Conservation (phyloP, 2,888 invertebrate genomes). For the Biston stratarius region DNA sequence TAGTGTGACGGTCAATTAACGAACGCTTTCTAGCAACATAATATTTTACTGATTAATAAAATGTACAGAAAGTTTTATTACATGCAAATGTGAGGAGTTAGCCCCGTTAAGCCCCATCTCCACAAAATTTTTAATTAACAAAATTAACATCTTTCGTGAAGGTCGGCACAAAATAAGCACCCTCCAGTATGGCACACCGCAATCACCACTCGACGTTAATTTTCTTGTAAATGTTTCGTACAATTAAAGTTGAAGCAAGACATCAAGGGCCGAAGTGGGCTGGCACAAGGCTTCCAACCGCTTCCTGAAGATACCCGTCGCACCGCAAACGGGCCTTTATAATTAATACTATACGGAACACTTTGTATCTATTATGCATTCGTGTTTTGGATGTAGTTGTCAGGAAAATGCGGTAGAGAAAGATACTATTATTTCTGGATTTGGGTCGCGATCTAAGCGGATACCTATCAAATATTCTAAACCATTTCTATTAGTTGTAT, state of each 20-base stretch:
- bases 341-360: slow-evolving; percentile 47
- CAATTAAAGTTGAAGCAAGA: slow-evolving; percentile 38
- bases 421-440: slow-evolving; percentile 12
- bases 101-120: not conserved
- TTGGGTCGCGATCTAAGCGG: not conserved
- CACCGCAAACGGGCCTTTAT: slow-evolving; percentile 40
- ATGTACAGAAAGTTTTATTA: not conserved
- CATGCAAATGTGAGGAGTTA: slow-evolving; percentile 2
- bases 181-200: slow-evolving; percentile 29
- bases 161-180: slow-evolving; percentile 20
- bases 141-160: slow-evolving; percentile 21
- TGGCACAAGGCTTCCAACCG: slow-evolving; percentile 31
- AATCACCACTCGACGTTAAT: slow-evolving; percentile 35
- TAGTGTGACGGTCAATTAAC: no score
- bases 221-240: slow-evolving; percentile 37
- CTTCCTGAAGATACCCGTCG: slow-evolving; percentile 40
- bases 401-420: slow-evolving; percentile 22
- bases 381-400: slow-evolving; percentile 33
- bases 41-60: not conserved
- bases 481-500: not conserved
- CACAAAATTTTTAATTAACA: slow-evolving; percentile 24
- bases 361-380: slow-evolving; percentile 39
- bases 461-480: no score
- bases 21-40: no score
- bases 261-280: slow-evolving; percentile 32